These are phyloP conservation scores for Apotomis betuletana DNA, from an alignment of 2,888 invertebrate species.

Conservation along the genomic window DNA sequence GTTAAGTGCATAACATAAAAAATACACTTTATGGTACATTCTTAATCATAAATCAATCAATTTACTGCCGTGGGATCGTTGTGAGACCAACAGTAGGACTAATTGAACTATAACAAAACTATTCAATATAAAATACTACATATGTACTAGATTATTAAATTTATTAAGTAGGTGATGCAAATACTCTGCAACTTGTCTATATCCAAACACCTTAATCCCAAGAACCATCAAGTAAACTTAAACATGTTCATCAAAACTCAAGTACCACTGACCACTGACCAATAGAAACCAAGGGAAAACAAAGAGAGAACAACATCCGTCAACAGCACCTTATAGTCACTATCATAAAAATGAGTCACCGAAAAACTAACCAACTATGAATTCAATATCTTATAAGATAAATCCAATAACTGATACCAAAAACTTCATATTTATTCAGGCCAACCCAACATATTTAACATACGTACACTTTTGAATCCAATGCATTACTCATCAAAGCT, in stretches of 20 bases:
- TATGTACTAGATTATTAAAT: too few species aligned
- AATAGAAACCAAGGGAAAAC: not conserved
- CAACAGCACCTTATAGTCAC: slow-evolving; percentile 1
- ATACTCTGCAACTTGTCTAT: too few species aligned
- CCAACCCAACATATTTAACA: not conserved
- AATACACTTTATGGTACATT: not conserved
- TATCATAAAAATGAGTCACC: slow-evolving; percentile 10
- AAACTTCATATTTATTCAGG: not conserved
- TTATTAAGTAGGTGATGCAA: too few species aligned
- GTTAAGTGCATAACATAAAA: too few species aligned
- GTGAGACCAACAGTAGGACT: too few species aligned
- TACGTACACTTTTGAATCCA: not conserved
- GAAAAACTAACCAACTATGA: not conserved
- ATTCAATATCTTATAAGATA: slow-evolving; percentile 19
- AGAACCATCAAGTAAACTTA: not conserved
- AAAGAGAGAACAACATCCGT: not conserved
- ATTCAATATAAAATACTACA: too few species aligned
- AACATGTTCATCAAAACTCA: not conserved
- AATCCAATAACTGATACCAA: not conserved
- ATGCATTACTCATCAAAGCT: slow-evolving; percentile 30
- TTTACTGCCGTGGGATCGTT: too few species aligned
- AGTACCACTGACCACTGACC: not conserved
- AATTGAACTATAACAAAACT: too few species aligned
- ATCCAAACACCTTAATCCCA: too few species aligned
- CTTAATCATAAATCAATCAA: too few species aligned